phyloP scores from a whole-genome alignment of 1,140 invertebrate species.

The Chlorops oryzae region DNA sequence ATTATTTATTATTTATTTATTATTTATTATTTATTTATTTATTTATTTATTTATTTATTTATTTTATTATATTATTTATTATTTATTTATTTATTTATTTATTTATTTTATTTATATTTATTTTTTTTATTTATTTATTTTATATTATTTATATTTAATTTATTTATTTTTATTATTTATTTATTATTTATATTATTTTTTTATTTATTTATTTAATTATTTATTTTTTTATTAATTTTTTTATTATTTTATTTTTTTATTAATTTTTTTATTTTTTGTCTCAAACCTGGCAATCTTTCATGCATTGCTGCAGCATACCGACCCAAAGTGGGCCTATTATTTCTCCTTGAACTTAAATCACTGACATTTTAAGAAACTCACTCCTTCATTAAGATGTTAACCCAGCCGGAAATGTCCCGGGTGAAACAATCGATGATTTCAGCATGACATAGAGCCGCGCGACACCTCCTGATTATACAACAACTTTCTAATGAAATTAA shows the following conservation, averaged over 20 bases:
- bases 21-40: not conserved
- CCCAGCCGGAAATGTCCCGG: too few species aligned
- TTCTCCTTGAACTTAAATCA: not conserved
- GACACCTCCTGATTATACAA: too few species aligned
- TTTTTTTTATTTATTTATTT: not conserved
- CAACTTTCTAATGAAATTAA: too few species aligned
- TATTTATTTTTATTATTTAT: not conserved
- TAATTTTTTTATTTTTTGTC: conserved; percentile 7
- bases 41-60: not conserved
- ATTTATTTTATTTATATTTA: not conserved
- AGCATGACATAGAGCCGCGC: too few species aligned
- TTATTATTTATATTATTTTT: not conserved
- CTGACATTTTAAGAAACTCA: too few species aligned
- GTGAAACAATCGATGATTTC: too few species aligned
- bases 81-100: conserved; percentile 7
- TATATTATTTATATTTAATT: not conserved
- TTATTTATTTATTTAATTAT: not conserved
- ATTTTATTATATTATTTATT: conserved; percentile 4
- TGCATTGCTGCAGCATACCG: conserved; percentile 3
- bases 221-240: not conserved
- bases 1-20: too few species aligned
- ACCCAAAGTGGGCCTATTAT: not conserved
- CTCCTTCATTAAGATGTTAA: too few species aligned
- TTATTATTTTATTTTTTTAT: conserved; percentile 7
- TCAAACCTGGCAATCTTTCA: conserved; percentile 6